A percentile compares a stretch with the other conserved stretches of the same genome.
Evolutionary conservation across 2,797 vertebrate species (phyloP).

Genomic region (Huso huso): DNA sequence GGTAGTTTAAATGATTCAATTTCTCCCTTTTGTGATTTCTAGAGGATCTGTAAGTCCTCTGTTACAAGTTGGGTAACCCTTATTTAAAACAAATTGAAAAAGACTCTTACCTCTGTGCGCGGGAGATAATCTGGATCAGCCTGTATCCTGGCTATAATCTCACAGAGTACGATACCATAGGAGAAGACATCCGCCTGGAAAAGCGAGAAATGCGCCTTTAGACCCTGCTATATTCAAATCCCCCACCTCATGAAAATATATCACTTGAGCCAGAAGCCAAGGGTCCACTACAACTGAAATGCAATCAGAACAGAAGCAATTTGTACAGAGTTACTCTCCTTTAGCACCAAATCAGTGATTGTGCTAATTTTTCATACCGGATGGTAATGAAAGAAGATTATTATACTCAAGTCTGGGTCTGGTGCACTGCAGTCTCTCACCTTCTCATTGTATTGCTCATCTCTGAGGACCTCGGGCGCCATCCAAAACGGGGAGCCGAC

Average conservation of each 20-base stretch:
- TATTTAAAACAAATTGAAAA: too few relatives aligned
- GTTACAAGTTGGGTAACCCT: too few relatives aligned
- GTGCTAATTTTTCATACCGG: too few relatives aligned
- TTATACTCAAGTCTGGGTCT: background rate
- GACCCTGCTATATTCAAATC: background rate
- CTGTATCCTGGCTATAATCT: constrained; percentile 93
- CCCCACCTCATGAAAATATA: background rate
- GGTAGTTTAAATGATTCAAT: too few relatives aligned
- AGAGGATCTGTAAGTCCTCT: too few relatives aligned
- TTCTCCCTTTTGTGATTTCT: too few relatives aligned
- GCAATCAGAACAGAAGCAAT: background rate
- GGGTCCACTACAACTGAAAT: background rate
- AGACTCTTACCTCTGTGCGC: constrained; percentile 81
- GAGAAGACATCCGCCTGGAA: constrained; percentile 91
- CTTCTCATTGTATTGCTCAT: constrained; percentile 92
- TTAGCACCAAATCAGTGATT: too few relatives aligned
- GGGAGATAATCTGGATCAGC: constrained; percentile 96
- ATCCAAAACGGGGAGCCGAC: constrained; percentile 98
- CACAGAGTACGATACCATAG: constrained; percentile 93
- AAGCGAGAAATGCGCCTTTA: background rate
- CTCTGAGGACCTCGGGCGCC: constrained; percentile 93
- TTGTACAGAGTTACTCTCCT: background rate
- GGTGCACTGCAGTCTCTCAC: constrained; percentile 43
- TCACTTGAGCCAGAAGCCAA: background rate
- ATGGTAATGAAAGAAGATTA: too few relatives aligned